Evolutionary conservation across 2,888 invertebrate species (phyloP), one percentile per base, ranked within the genome.

Genomic region (Laspeyria flexula): DNA sequence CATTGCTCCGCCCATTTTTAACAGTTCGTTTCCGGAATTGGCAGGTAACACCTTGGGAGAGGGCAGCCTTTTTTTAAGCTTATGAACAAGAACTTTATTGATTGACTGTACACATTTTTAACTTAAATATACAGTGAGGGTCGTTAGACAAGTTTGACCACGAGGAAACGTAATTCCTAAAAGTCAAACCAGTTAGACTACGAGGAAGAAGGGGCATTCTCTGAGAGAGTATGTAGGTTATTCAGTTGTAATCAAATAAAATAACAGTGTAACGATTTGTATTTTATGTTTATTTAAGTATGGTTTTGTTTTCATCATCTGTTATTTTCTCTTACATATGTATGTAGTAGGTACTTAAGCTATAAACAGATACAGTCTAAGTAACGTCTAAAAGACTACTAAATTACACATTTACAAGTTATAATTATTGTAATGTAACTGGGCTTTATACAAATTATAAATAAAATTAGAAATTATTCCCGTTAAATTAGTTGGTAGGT

Each of bases 321-420:
- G 64, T 64, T 66, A 69, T 60, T 69, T 68, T 51, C 69, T 55
- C 69, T 69, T 69, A 68, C 12, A 60, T 62, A n/a, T n/a, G n/a
- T n/a, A n/a, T n/a, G n/a, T n/a, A n/a, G n/a, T 7, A 61, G 52
- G 45, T 65, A 58, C 68, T 65, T 69, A 68, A 52, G 35, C 43
- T 88, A 85, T 85, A 85, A 83, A 88, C 81, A 77, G 81, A 86
- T 89, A 88, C 85, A 83, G 79, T 88, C 88, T 89, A 90, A 82
- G 85, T 90, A 90, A 90, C 88, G 86, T 88, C 88, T 90, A 90
- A 86, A 81, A 86, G 81, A 86, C 87, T 88, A 88, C 88, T 79
- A 81, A 81, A 86, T 87, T 90, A 91, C 84, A 88, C 90, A 90
- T 90, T 88, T 90, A 90, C 88, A 89, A 83, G 73, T 70, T 73